These are phyloP conservation scores for Noctua pronuba DNA, from an alignment of 2,888 invertebrate species.

Conservation along the genomic window DNA sequence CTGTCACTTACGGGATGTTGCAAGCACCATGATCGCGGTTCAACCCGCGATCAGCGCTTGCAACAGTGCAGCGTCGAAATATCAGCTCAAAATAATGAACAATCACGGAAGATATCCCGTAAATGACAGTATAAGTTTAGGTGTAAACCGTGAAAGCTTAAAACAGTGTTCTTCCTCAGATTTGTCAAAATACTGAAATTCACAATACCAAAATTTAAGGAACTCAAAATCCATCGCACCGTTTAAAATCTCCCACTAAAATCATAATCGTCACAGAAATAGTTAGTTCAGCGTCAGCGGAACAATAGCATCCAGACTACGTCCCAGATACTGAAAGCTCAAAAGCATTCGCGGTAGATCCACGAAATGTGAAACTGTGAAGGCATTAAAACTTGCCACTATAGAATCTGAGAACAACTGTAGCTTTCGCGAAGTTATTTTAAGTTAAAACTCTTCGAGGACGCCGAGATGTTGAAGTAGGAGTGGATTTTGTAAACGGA, in stretches of 20 bases:
- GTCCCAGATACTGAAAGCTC: slow-evolving; percentile 73
- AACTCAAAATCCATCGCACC: not conserved
- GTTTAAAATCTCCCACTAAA: slow-evolving; percentile 46
- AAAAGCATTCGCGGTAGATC: slow-evolving; percentile 67
- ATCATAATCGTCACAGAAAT: slow-evolving; percentile 59
- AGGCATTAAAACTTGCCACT: slow-evolving; percentile 81
- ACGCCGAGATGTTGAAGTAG: slow-evolving; percentile 52
- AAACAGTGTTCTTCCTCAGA: too few species aligned
- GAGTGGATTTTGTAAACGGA: slow-evolving; percentile 63
- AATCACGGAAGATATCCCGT: too few species aligned
- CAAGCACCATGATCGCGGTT: too few species aligned
- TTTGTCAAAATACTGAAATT: not conserved
- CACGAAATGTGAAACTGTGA: slow-evolving; percentile 69
- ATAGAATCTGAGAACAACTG: slow-evolving; percentile 77
- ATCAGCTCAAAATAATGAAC: too few species aligned
- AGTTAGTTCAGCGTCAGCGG: slow-evolving; percentile 66
- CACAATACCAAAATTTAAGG: not conserved
- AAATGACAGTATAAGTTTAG: too few species aligned
- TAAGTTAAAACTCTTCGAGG: slow-evolving; percentile 64
- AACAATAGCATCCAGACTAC: slow-evolving; percentile 69
- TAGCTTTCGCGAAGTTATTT: slow-evolving; percentile 71
- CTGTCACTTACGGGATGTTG: too few species aligned
- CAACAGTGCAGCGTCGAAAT: too few species aligned
- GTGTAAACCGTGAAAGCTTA: too few species aligned
- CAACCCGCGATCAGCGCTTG: too few species aligned